Base-by-base conservation (phyloP, 2,113 vertebrate genomes). In the Pleuronectes platessa region DNA sequence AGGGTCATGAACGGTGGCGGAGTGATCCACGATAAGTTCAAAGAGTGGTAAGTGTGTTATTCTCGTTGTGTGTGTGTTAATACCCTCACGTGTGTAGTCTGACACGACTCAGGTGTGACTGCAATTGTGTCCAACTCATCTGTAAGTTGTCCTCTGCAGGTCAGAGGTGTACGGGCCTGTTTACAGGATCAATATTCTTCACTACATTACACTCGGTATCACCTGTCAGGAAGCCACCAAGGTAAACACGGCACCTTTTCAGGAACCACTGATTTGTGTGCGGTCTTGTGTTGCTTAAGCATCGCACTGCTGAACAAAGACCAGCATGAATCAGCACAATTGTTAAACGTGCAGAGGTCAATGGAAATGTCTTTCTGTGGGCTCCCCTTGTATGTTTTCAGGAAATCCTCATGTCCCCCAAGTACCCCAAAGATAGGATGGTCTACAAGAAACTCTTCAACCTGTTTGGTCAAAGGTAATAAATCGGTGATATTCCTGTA, bases 341-440 rank as follows among this genome's bases (percentile, higher is more conserved):
- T 10, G 1, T 15, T 58, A 15, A 6, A 17, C 23, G 5, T 15
- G 24, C 56, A 58, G 20, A n/a, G 37, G n/a, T 26, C 21, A 4
- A 59, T 26, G 14, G 17, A 0, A 24, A 3, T 56, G 56, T 14
- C 56, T 68, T 74, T 26, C 18, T 56, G 8, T 72, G 10, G 35
- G 8, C 35, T 9, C 35, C 35, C 8, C 35, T 37, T 8, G 9
- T 37, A 1, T 37, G 35, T 37, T 2, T 84, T 70, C 63, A 95
- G 94, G 90, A 93, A 64, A 24, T 94, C 31, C 26, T 95, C 80
- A 94, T 94, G 94, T 94, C 94, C n/a, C 20, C 92, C 23, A 94
- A 94, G 76, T 93, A 94, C 42, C 82, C 80, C 3, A 94, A 95
- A 85, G 86, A 92, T 24, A 61, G 24, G 9, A 49, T 84, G 12